Evolutionary conservation across 1,140 invertebrate species (phyloP).

Genomic region (Caenorhabditis tropicalis): DNA sequence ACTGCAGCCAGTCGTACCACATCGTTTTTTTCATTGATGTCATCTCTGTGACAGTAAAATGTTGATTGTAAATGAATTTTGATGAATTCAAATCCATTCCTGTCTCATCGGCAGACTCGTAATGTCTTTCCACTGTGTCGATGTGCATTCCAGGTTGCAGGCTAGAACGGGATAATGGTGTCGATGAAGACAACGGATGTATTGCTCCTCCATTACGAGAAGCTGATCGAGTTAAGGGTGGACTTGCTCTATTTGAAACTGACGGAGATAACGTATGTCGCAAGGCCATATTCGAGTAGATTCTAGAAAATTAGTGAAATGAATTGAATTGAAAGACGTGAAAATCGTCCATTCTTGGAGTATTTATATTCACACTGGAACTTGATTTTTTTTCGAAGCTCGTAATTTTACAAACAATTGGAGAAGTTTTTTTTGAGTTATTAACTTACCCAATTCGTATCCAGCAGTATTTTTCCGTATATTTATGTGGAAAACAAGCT

Average conservation of each 20-base stretch:
- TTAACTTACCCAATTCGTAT: no score
- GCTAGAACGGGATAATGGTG: not conserved
- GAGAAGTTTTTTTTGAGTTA: no score
- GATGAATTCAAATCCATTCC: not conserved
- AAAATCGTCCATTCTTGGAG: no score
- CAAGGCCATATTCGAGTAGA: not conserved
- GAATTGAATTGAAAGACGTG: not conserved
- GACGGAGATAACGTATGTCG: not conserved
- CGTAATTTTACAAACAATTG: no score
- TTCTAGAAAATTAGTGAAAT: not conserved
- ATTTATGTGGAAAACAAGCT: no score
- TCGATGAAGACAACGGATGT: not conserved
- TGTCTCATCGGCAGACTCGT: not conserved
- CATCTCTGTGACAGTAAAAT: not conserved
- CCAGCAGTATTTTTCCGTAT: no score
- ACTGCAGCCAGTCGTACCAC: conserved; percentile 27
- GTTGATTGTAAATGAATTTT: conserved; percentile 21
- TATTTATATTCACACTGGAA: no score
- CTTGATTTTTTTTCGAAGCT: no score
- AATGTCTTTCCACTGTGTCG: not conserved
- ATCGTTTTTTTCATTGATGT: conserved; percentile 16
- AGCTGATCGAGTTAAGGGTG: not conserved
- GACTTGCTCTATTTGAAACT: not conserved
- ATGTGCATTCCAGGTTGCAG: not conserved
- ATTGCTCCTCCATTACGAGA: not conserved